These are phyloP conservation scores for Rafetus swinhoei DNA, from an alignment of 2,113 vertebrate species.

Conservation along the genomic window DNA sequence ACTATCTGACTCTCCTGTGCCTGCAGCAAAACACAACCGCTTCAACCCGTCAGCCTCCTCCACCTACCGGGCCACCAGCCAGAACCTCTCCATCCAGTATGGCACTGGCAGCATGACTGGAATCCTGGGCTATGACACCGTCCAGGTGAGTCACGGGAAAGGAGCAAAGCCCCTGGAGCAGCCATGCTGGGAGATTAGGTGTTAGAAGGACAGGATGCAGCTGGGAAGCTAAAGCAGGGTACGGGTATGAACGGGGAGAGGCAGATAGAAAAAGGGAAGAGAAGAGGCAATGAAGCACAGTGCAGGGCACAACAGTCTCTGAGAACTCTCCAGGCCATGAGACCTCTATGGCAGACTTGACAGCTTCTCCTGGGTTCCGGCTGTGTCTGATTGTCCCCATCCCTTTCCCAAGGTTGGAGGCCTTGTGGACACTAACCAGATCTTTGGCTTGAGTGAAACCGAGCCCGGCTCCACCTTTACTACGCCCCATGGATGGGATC, in stretches of 20 bases:
- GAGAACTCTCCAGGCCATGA: background rate
- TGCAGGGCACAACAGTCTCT: background rate
- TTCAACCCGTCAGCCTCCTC: slow-evolving; percentile 72
- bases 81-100: slow-evolving; percentile 59
- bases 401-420: slow-evolving; percentile 18
- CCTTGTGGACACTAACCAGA: slow-evolving; percentile 22
- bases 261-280: background rate
- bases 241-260: background rate
- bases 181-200: background rate
- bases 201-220: background rate
- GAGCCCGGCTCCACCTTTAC: slow-evolving; percentile 58
- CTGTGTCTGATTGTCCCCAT: background rate
- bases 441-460: slow-evolving; percentile 64
- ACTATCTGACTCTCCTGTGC: accelerated
- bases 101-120: slow-evolving; percentile 67
- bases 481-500: slow-evolving; percentile 66
- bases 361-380: background rate
- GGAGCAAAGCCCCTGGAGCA: background rate
- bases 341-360: too few relatives aligned
- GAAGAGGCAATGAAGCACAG: background rate
- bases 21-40: slow-evolving; percentile 54
- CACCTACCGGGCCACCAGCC: slow-evolving; percentile 63
- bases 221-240: background rate
- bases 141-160: slow-evolving; percentile 51
- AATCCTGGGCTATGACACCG: slow-evolving; percentile 77